Conservation (phyloP, 2,888 invertebrate genomes). For the Serrognathus titanus region DNA sequence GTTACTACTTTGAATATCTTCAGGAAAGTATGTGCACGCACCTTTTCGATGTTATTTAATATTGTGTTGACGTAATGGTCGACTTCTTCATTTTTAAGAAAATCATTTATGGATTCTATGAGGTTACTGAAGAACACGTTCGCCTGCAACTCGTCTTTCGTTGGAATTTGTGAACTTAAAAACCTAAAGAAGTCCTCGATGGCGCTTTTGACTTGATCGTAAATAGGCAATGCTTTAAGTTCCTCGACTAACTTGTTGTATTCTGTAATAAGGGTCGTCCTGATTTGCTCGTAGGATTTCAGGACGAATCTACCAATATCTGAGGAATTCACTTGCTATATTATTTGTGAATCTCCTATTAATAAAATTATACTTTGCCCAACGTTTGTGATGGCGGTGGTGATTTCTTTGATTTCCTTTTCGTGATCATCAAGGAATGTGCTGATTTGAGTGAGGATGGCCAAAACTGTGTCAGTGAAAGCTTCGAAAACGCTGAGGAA, state of each 20-base stretch:
- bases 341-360: not conserved
- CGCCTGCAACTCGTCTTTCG: too few relatives aligned
- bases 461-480: slow-evolving; percentile 35
- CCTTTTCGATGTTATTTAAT: too few relatives aligned
- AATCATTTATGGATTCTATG: too few relatives aligned
- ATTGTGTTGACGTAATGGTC: too few relatives aligned
- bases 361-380: slow-evolving; percentile 48
- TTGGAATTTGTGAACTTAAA: too few relatives aligned
- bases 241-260: slow-evolving; percentile 50
- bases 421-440: slow-evolving; percentile 63
- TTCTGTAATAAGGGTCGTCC: slow-evolving; percentile 49
- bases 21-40: too few relatives aligned
- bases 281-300: slow-evolving; percentile 45
- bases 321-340: slow-evolving; percentile 48
- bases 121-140: too few relatives aligned
- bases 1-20: too few relatives aligned
- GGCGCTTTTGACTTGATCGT: slow-evolving; percentile 51
- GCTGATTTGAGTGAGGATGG: slow-evolving; percentile 52
- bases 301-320: slow-evolving; percentile 46
- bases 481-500: slow-evolving; percentile 52
- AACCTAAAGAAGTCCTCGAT: slow-evolving; percentile 35
- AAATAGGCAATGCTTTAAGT: slow-evolving; percentile 54
- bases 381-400: slow-evolving; percentile 53
- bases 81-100: too few relatives aligned
- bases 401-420: slow-evolving; percentile 61